A percentile compares a stretch with the other conserved stretches of the same genome.
Conservation (phyloP, 2,113 vertebrate species). For the Tyrannus savana region DNA sequence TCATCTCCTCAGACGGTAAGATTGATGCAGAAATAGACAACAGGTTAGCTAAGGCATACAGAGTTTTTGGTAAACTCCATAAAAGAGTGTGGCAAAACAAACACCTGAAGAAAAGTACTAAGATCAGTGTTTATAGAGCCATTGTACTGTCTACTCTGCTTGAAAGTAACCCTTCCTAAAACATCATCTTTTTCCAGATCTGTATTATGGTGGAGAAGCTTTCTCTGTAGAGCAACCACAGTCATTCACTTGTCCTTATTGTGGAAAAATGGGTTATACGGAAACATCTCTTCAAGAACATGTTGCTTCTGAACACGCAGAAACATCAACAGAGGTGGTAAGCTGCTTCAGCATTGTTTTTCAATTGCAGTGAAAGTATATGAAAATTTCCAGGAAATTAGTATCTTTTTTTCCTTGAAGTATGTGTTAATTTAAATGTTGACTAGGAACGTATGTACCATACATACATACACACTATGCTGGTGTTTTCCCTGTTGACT, state of each 20-base stretch:
- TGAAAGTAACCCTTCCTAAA: constrained; percentile 17
- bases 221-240: constrained; percentile 99
- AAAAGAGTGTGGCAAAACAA: no score
- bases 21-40: no score
- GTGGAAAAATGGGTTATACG: constrained; percentile 88
- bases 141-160: not conserved
- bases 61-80: no score
- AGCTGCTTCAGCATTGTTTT: constrained; percentile 29
- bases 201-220: constrained; percentile 99
- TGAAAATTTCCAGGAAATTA: not conserved
- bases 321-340: constrained; percentile 99
- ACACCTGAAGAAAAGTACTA: no score
- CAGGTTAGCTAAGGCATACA: no score
- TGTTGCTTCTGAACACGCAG: constrained; percentile 95
- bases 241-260: constrained; percentile 99
- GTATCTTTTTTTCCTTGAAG: not conserved
- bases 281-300: constrained; percentile 93
- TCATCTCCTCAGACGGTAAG: no score
- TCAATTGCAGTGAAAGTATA: constrained; percentile 5
- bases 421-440: constrained; percentile 3
- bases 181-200: constrained; percentile 77
- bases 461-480: not conserved
- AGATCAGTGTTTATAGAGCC: no score
- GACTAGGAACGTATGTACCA: not conserved
- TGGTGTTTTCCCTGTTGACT: not conserved